Evolutionary conservation across 2,113 vertebrate genomes (phyloP).

Genomic region (Megaceryle maxima): DNA sequence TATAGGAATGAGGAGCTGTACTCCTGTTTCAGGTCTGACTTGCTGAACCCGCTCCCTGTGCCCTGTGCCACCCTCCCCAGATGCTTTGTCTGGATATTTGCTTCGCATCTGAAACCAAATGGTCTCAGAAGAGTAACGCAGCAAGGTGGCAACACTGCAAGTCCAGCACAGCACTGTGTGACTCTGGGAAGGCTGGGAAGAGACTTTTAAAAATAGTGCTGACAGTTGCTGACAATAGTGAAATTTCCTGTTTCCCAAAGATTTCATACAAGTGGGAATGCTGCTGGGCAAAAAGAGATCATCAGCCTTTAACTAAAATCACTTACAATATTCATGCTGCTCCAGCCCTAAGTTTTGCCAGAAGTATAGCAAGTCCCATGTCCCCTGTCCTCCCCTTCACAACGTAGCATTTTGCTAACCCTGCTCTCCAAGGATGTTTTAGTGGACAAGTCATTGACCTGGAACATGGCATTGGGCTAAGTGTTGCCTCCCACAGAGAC

Average conservation of each 20-base stretch:
- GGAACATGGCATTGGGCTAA: neutral
- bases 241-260: neutral
- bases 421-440: neutral
- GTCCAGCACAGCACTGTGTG: rapidly evolving
- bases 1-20: neutral
- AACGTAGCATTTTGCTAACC: neutral
- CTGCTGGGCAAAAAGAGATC: neutral
- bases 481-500: neutral
- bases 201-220: neutral
- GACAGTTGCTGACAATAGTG: neutral
- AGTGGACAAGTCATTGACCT: neutral
- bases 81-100: neutral
- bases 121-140: neutral
- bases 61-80: neutral
- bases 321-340: neutral
- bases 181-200: neutral
- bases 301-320: neutral
- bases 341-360: neutral
- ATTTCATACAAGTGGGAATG: neutral
- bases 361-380: neutral
- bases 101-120: neutral
- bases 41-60: neutral
- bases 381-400: neutral
- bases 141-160: neutral
- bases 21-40: constrained; percentile 34